Percentiles rank a stretch among this genome's conserved stretches.
These are phyloP conservation scores for Nerophis ophidion DNA, from an alignment of 2,113 vertebrate genomes.

Conservation along the genomic window DNA sequence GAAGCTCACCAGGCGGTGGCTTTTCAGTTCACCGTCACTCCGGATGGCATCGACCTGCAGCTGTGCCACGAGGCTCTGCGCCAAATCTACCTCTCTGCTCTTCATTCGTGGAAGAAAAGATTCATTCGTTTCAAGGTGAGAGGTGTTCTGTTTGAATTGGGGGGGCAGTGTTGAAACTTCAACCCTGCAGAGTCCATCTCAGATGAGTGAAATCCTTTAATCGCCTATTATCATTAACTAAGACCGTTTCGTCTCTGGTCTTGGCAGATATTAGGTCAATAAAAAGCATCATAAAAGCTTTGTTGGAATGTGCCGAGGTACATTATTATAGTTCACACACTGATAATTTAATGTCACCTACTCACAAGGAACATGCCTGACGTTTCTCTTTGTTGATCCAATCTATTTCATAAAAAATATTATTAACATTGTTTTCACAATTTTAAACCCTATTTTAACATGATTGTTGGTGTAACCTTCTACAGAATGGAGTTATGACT, in stretches of 20 bases:
- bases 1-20: slow-evolving; percentile 96
- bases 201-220: not conserved
- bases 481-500: slow-evolving; percentile 92
- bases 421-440: slow-evolving; percentile 2
- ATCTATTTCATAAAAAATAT: slow-evolving; percentile 3
- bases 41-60: slow-evolving; percentile 88
- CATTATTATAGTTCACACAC: not conserved
- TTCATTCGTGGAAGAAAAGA: slow-evolving; percentile 94
- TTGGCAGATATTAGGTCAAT: not conserved
- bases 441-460: not conserved
- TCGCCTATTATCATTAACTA: not conserved
- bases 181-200: not conserved
- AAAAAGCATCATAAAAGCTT: not conserved
- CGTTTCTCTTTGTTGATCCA: slow-evolving; percentile 15
- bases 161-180: slow-evolving; percentile 7
- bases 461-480: slow-evolving; percentile 1
- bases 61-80: slow-evolving; percentile 89
- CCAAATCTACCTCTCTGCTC: slow-evolving; percentile 88
- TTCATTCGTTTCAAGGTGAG: slow-evolving; percentile 91
- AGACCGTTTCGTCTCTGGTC: not conserved
- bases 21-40: slow-evolving; percentile 92
- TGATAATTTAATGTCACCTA: slow-evolving; percentile 11
- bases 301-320: not conserved
- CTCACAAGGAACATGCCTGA: slow-evolving; percentile 11
- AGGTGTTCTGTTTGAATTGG: not conserved